Evolutionary conservation across 2,888 invertebrate species (phyloP).

Genomic region (Lepeophtheirus nordmannii): DNA sequence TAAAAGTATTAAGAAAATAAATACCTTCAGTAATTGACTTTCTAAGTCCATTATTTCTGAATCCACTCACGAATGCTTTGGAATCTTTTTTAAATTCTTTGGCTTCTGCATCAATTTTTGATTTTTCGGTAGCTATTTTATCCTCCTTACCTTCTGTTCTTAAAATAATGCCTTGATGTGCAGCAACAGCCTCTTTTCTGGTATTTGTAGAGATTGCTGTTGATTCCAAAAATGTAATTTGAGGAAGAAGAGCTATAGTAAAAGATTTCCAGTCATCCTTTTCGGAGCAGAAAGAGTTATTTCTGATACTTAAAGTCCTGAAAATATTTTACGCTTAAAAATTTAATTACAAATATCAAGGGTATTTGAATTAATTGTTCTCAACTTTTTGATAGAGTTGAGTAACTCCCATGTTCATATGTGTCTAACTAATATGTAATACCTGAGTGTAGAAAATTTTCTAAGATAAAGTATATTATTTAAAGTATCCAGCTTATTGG

Average conservation of each 20-base stretch:
- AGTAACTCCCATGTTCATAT: no score
- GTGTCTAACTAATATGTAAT: no score
- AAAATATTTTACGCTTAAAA: background rate
- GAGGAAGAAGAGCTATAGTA: slow-evolving; percentile 34
- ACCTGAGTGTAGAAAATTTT: slow-evolving; percentile 34
- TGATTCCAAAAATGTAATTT: slow-evolving; percentile 35
- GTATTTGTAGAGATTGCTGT: slow-evolving; percentile 32
- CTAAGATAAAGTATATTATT: slow-evolving; percentile 35
- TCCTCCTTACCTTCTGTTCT: slow-evolving; percentile 13
- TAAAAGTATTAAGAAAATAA: no score
- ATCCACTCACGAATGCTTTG: background rate
- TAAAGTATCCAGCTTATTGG: slow-evolving; percentile 34
- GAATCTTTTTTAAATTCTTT: background rate
- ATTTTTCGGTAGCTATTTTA: slow-evolving; percentile 16
- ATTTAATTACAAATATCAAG: no score
- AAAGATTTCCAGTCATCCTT: slow-evolving; percentile 32
- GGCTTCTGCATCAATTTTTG: background rate
- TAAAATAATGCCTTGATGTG: slow-evolving; percentile 9
- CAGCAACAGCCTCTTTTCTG: slow-evolving; percentile 21
- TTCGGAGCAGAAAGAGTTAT: slow-evolving; percentile 34
- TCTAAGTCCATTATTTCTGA: background rate
- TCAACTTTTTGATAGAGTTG: no score
- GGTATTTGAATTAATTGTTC: no score
- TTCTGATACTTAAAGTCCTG: slow-evolving; percentile 26
- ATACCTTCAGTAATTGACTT: background rate